Percentiles rank a stretch among this genome's conserved stretches.
These are phyloP conservation scores for Pyrrhia umbra DNA, from an alignment of 2,888 invertebrate genomes.

Conservation along the genomic window DNA sequence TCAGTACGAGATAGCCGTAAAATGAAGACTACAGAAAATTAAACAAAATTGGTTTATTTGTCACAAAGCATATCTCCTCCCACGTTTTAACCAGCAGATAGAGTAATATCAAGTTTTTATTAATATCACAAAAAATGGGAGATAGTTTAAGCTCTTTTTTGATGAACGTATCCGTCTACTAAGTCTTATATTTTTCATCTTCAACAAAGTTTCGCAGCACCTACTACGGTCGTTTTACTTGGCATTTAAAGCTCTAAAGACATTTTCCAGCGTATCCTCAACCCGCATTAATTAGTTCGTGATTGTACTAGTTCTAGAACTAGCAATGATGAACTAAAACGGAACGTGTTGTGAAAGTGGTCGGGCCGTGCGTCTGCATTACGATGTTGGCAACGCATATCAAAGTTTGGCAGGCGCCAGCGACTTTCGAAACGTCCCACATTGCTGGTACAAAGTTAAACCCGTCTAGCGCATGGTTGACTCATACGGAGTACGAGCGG, in stretches of 20 bases:
- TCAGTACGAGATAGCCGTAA: background rate
- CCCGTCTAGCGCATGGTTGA: slow-evolving; percentile 70
- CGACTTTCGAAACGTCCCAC: slow-evolving; percentile 80
- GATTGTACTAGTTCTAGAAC: slow-evolving; percentile 54
- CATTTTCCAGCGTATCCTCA: slow-evolving; percentile 11
- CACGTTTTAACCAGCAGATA: too few relatives aligned
- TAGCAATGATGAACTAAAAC: slow-evolving; percentile 62
- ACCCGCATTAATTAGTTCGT: slow-evolving; percentile 45
- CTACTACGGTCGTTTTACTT: slow-evolving; percentile 14
- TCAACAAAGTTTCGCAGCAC: slow-evolving; percentile 1
- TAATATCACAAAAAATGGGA: too few relatives aligned
- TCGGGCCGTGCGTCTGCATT: slow-evolving; percentile 65
- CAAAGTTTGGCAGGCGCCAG: slow-evolving; percentile 83
- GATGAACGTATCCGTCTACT: too few relatives aligned
- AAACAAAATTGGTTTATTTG: too few relatives aligned
- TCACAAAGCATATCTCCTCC: too few relatives aligned
- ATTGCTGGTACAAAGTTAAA: slow-evolving; percentile 72
- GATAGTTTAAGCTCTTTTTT: too few relatives aligned
- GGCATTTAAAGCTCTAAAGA: slow-evolving; percentile 21
- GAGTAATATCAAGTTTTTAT: too few relatives aligned
- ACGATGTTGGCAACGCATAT: slow-evolving; percentile 77
- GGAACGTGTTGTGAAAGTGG: slow-evolving; percentile 74
- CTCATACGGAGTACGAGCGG: slow-evolving; percentile 60
- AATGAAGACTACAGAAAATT: too few relatives aligned
- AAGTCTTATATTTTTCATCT: slow-evolving; percentile 8